Evolutionary conservation across 2,797 vertebrate species (phyloP).

Genomic region (Masticophis lateralis): DNA sequence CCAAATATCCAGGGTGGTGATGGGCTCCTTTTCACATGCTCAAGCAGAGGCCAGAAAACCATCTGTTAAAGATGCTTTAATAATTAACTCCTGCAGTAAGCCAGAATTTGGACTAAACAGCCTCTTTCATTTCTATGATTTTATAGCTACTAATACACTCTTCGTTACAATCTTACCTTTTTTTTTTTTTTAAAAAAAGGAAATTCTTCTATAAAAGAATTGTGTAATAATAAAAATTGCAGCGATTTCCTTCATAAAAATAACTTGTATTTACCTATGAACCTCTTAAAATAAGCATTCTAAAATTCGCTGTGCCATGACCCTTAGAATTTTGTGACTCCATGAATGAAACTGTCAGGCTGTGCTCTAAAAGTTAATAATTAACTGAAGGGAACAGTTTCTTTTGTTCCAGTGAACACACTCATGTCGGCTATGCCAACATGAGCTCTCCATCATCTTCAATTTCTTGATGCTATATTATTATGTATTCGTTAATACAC

Average conservation of each 20-base stretch:
- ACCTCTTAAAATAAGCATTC: not conserved
- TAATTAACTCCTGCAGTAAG: not conserved
- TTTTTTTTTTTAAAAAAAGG: not conserved
- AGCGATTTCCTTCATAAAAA: not conserved
- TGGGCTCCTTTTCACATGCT: not conserved
- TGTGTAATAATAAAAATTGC: not conserved
- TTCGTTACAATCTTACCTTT: not conserved
- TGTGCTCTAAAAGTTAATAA: not conserved
- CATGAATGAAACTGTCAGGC: not conserved
- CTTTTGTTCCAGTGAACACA: not conserved
- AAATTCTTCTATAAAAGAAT: not conserved
- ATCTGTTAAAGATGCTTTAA: not conserved
- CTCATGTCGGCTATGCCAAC: not conserved
- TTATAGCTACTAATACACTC: not conserved
- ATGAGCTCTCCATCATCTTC: not conserved
- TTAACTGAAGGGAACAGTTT: not conserved
- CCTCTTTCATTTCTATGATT: not conserved
- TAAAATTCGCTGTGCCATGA: not conserved
- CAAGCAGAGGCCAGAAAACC: not conserved
- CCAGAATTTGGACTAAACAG: not conserved
- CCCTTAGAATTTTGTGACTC: not conserved
- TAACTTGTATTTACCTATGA: not conserved
- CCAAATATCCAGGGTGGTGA: not conserved
- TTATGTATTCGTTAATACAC: not conserved
- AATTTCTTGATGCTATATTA: not conserved